phyloP scores from a whole-genome alignment of 2,888 invertebrate species.

The Trypoxylon attenuatum region DNA sequence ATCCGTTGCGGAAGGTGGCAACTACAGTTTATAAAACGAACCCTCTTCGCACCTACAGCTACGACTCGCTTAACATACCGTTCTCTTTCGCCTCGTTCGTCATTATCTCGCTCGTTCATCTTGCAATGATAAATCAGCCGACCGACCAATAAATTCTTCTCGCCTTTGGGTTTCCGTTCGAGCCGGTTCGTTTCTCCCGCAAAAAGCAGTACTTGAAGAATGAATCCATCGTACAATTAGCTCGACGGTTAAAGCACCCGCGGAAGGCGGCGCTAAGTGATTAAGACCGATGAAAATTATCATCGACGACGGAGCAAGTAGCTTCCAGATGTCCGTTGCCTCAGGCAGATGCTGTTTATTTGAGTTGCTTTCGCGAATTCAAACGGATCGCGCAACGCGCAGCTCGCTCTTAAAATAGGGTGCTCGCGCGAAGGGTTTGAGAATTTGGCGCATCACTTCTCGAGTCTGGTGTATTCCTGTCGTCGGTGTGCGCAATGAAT shows the following conservation, averaged over 20 bases:
- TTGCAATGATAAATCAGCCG: slow-evolving; percentile 62
- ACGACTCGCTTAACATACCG: slow-evolving; percentile 5
- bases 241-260: slow-evolving; percentile 53
- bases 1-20: not conserved
- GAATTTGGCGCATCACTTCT: not conserved
- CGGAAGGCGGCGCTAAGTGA: slow-evolving; percentile 21
- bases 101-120: slow-evolving; percentile 54
- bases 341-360: not conserved
- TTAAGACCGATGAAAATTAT: slow-evolving; percentile 20
- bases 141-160: slow-evolving; percentile 60
- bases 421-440: not conserved
- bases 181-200: no score
- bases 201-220: slow-evolving; percentile 49
- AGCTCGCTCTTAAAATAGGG: not conserved
- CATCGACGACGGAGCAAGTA: slow-evolving; percentile 17
- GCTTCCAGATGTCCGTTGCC: slow-evolving; percentile 27
- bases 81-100: slow-evolving; percentile 46
- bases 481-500: not conserved
- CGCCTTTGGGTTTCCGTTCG: no score
- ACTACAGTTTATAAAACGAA: not conserved
- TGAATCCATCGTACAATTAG: slow-evolving; percentile 64
- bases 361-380: slow-evolving; percentile 13
- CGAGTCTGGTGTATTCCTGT: no score
- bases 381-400: not conserved
- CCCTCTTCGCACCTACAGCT: not conserved